Evolutionary conservation across 2,113 vertebrate genomes (phyloP).

Genomic region (Panthera uncia): DNA sequence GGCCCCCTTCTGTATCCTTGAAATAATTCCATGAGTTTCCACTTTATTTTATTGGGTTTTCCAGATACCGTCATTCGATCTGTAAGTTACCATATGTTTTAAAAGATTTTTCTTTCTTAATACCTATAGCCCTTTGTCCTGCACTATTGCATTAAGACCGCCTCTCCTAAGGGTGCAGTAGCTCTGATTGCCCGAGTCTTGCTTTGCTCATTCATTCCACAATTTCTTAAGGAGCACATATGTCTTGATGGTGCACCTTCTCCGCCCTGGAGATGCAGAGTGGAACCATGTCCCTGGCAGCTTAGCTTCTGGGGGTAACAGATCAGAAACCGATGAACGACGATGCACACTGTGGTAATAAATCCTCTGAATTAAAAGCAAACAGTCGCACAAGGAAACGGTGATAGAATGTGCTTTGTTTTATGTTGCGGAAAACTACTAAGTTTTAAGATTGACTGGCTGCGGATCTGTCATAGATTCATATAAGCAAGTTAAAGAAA

Average conservation of each 20-base stretch:
- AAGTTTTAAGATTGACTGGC: neutral
- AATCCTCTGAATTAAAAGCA: neutral
- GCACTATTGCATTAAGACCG: neutral
- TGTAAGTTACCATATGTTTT: neutral
- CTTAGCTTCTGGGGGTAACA: neutral
- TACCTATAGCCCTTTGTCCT: fast-evolving
- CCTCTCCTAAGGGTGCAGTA: fast-evolving
- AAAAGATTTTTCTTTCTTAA: neutral
- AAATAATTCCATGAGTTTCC: neutral
- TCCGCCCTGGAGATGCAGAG: fast-evolving
- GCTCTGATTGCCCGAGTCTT: fast-evolving
- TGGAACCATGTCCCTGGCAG: fast-evolving
- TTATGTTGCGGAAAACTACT: neutral
- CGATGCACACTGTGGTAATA: fast-evolving
- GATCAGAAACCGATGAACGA: neutral
- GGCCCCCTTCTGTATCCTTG: neutral
- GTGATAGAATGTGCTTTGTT: neutral
- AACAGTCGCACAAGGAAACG: neutral
- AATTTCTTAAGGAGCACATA: fast-evolving
- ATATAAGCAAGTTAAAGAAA: neutral
- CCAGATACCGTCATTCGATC: neutral
- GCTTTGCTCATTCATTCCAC: no score
- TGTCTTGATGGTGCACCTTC: fast-evolving
- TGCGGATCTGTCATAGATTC: neutral
- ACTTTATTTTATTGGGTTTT: neutral